Conservation (phyloP, 2,888 invertebrate genomes). For the Cerceris ruficornis region DNA sequence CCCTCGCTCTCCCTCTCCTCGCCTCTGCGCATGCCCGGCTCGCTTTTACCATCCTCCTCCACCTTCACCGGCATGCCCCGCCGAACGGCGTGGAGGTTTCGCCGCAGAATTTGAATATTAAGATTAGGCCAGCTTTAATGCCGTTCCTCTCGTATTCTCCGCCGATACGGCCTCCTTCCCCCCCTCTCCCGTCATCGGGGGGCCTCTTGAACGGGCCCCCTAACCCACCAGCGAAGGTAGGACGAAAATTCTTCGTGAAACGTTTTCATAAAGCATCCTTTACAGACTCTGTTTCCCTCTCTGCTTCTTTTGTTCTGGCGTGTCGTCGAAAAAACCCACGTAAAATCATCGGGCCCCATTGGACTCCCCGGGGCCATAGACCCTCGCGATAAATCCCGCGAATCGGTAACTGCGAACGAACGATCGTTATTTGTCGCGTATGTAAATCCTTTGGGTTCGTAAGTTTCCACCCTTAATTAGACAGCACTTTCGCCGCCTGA, state of each 20-base stretch:
- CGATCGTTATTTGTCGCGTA: no score
- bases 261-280: conserved; percentile 51
- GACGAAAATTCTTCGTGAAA: conserved; percentile 46
- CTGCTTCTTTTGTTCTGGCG: background rate
- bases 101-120: conserved; percentile 80
- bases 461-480: background rate
- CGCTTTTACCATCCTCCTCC: conserved; percentile 38
- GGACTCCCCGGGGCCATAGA: no score
- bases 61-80: conserved; percentile 32
- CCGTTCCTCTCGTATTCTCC: conserved; percentile 41
- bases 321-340: background rate
- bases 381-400: no score
- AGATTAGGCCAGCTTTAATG: conserved; percentile 75
- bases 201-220: background rate
- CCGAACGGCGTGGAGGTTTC: conserved; percentile 61
- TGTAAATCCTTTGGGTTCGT: background rate
- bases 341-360: background rate
- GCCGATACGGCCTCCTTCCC: conserved; percentile 30
- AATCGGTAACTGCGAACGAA: no score
- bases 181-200: background rate
- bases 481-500: background rate
- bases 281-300: background rate
- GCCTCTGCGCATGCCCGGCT: conserved; percentile 22
- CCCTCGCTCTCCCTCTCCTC: conserved; percentile 36
- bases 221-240: background rate